A percentile compares a stretch with the other conserved stretches of the same genome.
These are phyloP conservation scores for Drosophila pruinosa DNA, from an alignment of 1,140 invertebrate species.

Conservation along the genomic window DNA sequence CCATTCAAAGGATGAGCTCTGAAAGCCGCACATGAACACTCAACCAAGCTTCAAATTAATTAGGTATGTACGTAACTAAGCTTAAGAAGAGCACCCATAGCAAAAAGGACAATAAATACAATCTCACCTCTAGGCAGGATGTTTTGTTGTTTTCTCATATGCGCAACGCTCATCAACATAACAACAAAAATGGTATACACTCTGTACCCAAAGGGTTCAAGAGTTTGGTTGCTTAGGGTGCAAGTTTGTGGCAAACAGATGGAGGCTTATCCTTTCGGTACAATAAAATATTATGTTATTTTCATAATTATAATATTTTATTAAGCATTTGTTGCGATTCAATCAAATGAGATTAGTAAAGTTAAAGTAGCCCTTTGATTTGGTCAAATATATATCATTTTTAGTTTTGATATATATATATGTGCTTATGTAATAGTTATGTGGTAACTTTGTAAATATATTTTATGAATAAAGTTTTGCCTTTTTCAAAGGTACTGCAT, in stretches of 20 bases:
- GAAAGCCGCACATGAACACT: constrained; percentile 2
- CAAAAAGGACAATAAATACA: constrained; percentile 16
- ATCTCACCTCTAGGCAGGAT: neutral
- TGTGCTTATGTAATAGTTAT: too few species aligned
- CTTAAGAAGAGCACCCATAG: constrained; percentile 21
- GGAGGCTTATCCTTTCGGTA: too few species aligned
- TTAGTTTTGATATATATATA: too few species aligned
- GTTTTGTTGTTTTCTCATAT: neutral
- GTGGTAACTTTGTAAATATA: neutral
- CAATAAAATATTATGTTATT: neutral
- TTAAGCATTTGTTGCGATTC: too few species aligned
- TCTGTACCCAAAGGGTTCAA: neutral
- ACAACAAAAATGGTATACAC: constrained; percentile 54
- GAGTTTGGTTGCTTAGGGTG: neutral
- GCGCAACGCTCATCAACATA: constrained; percentile 54
- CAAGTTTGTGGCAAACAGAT: neutral
- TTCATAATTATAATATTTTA: neutral
- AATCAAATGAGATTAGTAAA: too few species aligned
- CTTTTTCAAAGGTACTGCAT: neutral
- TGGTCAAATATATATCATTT: too few species aligned
- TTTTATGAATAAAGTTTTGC: neutral
- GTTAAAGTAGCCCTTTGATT: too few species aligned
- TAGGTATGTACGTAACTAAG: constrained; percentile 49
- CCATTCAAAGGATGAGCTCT: neutral
- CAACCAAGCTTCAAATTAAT: constrained; percentile 54